Base-by-base conservation (phyloP, 2,888 invertebrate genomes). In the Drosophila buzzatii region DNA sequence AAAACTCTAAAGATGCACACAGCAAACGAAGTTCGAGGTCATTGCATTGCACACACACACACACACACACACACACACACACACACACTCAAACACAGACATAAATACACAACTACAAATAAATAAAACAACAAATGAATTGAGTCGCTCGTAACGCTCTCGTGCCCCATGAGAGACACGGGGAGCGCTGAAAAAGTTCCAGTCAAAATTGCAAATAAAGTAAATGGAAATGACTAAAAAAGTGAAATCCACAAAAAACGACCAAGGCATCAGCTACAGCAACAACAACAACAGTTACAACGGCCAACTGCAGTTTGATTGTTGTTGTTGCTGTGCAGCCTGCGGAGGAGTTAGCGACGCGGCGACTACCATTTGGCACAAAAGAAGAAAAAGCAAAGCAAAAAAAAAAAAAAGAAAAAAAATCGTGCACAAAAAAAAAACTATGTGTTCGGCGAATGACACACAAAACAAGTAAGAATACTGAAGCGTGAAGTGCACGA, bases 1-100 rank as follows among this genome's bases (percentile, higher is more conserved):
- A 74, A 71, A 64, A 72, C 79, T 78, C 70, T 10, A 73, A 79
- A 81, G 82, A 82, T 81, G 82, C 81, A 81, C 79, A 81, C 79
- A 81, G 81, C 61, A 72, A 80, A 80, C 78, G 78, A 90, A 90
- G 90, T 90, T 90, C 90, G 90, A 90, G 90, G 90, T 90, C 90
- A 90, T 87, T 90, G 90, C 87, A 90, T 88, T 77, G 71, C 80
- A 69, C 70, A 76, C 47, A 59, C 53, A 44, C 18, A 39, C 23
- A 65, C 33, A 41, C 10, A 10, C 37, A 37, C 12, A 23, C 55
- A 62, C 53, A 49, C 57, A 44, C 14, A 18, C 18, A 42, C n/a
- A 69, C 59, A 53, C 44, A 65, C 42, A 37, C 27, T 47, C 47
- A 6, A 14, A 39, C 16, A 59, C 37, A 49, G 10, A 14, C 5